Evolutionary conservation across 2,888 invertebrate genomes (phyloP).

Genomic region (Sphaerophoria taeniata): DNA sequence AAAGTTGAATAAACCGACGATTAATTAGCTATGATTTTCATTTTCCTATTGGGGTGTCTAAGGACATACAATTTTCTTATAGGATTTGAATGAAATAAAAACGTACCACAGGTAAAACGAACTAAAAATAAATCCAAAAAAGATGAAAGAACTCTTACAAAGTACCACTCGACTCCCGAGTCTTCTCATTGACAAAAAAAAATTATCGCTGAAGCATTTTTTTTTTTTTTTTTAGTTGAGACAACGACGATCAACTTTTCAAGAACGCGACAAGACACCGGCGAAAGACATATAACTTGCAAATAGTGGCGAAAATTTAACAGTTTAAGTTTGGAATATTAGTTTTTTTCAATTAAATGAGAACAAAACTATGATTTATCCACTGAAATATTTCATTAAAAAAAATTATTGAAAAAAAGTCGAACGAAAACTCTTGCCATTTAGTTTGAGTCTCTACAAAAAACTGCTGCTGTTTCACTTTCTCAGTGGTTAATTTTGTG

Average conservation of each 20-base stretch:
- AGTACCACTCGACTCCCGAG: constrained; percentile 59
- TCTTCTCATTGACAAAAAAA: constrained; percentile 50
- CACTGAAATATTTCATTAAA: constrained; percentile 41
- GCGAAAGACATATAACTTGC: constrained; percentile 43
- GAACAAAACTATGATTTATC: constrained; percentile 49
- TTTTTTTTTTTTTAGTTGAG: constrained; percentile 31
- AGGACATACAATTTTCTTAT: not conserved
- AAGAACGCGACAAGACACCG: constrained; percentile 62
- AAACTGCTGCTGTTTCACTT: constrained; percentile 65
- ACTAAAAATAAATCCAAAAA: constrained; percentile 52
- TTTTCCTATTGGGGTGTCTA: constrained; percentile 47
- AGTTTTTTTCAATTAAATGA: constrained; percentile 42
- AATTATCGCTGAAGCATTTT: constrained; percentile 68
- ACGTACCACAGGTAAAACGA: constrained; percentile 31
- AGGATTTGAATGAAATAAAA: constrained; percentile 34
- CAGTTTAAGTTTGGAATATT: constrained; percentile 46
- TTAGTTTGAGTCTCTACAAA: constrained; percentile 58
- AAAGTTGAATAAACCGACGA: no score
- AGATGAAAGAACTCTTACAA: constrained; percentile 64
- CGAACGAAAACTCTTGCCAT: constrained; percentile 66
- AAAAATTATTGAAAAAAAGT: constrained; percentile 65
- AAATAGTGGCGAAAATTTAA: constrained; percentile 48
- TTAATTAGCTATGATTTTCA: no score
- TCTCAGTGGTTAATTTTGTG: not conserved
- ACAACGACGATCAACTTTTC: constrained; percentile 34